These are phyloP conservation scores for Polyommatus icarus DNA, from an alignment of 2,888 invertebrate species.

Conservation along the genomic window DNA sequence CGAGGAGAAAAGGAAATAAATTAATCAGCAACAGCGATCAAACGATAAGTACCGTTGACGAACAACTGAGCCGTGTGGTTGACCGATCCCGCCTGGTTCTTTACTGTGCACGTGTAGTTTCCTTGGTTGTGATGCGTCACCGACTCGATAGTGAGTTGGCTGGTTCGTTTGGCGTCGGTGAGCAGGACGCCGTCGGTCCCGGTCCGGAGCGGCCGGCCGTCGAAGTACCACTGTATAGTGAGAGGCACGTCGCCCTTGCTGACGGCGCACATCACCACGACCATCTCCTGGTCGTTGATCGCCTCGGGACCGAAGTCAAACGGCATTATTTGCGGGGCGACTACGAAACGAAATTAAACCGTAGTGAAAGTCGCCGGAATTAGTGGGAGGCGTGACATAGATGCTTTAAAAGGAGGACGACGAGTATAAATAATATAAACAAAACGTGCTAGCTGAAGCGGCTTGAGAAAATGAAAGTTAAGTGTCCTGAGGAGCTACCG, in stretches of 20 bases:
- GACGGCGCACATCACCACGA: conserved; percentile 85
- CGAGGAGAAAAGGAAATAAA: conserved; percentile 48
- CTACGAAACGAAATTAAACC: conserved; percentile 57
- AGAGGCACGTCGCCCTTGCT: conserved; percentile 89
- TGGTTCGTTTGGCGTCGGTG: conserved; percentile 79
- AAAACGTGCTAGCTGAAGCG: conserved; percentile 58
- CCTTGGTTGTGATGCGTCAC: conserved; percentile 82
- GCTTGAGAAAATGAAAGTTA: conserved; percentile 35
- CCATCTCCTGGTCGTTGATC: conserved; percentile 84
- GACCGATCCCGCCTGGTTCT: conserved; percentile 79
- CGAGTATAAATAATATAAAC: conserved; percentile 39
- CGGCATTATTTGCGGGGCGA: conserved; percentile 85
- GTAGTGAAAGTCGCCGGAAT: conserved; percentile 16
- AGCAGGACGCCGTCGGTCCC: conserved; percentile 78
- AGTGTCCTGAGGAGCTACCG: conserved; percentile 80
- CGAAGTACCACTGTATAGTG: conserved; percentile 86
- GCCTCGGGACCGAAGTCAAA: conserved; percentile 86
- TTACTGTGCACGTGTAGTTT: conserved; percentile 82
- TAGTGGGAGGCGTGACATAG: conserved; percentile 29
- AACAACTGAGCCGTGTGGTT: conserved; percentile 79
- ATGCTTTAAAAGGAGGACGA: conserved; percentile 35
- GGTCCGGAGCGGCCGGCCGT: conserved; percentile 63
- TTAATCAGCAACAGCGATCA: conserved; percentile 36
- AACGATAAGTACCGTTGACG: conserved; percentile 64
- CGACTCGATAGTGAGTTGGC: conserved; percentile 82